These are phyloP conservation scores for Rhinolophus sinicus DNA, from an alignment of 2,113 vertebrate genomes.

Conservation along the genomic window DNA sequence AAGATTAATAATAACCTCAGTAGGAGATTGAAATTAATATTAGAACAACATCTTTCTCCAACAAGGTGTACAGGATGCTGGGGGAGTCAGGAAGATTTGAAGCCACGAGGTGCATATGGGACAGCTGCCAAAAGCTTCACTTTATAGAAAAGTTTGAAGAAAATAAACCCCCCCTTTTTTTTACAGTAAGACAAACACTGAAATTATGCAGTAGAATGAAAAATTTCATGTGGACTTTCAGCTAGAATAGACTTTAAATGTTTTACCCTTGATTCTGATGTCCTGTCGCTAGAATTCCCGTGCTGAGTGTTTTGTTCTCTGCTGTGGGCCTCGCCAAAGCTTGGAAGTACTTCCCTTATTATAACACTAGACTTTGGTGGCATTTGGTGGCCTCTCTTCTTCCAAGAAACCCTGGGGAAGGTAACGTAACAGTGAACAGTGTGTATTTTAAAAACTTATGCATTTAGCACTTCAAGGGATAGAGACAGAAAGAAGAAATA, in stretches of 20 bases:
- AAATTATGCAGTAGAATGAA: not conserved
- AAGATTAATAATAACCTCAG: not conserved
- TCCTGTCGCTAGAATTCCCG: fast-evolving
- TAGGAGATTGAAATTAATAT: not conserved
- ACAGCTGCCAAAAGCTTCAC: not conserved
- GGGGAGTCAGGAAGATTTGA: fast-evolving
- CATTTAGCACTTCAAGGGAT: not conserved
- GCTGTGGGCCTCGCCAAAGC: fast-evolving
- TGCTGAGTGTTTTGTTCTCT: fast-evolving
- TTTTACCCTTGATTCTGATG: too few species aligned
- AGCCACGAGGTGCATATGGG: not conserved
- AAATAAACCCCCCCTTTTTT: too few species aligned
- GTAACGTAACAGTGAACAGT: not conserved
- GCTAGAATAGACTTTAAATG: not conserved
- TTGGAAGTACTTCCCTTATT: not conserved
- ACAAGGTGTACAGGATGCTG: fast-evolving
- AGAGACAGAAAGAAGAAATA: not conserved
- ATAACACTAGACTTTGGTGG: too few species aligned
- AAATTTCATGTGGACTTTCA: not conserved
- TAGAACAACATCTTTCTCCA: not conserved
- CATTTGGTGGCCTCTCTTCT: not conserved
- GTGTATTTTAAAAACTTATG: not conserved
- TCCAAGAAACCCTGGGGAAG: not conserved
- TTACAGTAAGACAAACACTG: not conserved
- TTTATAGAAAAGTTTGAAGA: not conserved